Conservation (phyloP, 1,140 invertebrate species). For the Trichonephila clavipes region DNA sequence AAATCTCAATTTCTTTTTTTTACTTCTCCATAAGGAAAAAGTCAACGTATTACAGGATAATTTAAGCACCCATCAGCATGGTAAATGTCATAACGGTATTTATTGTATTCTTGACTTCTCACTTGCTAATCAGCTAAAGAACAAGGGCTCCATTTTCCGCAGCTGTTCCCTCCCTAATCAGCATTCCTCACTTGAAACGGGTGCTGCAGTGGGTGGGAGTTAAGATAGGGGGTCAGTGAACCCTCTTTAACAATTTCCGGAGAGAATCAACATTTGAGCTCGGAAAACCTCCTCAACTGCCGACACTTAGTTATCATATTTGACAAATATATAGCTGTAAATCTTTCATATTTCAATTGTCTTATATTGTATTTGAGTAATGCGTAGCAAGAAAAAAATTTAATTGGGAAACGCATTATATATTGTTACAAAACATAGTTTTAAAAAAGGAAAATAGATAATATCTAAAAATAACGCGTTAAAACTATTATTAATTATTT, state of each 20-base stretch:
- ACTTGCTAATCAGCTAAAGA: neutral
- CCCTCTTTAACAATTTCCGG: neutral
- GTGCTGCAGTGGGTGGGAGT: neutral
- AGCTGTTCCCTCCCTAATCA: slow-evolving; percentile 6
- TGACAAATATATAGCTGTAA: neutral
- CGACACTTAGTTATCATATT: neutral
- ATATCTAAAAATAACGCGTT: too few species aligned
- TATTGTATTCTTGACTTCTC: neutral
- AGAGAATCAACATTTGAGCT: neutral
- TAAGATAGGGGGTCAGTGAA: neutral
- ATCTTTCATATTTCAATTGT: neutral
- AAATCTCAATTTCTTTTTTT: too few species aligned
- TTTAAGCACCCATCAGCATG: too few species aligned
- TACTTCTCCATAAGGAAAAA: too few species aligned
- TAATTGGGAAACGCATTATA: too few species aligned
- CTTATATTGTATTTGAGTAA: too few species aligned
- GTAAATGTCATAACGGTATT: neutral
- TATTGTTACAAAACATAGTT: too few species aligned
- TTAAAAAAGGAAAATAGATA: too few species aligned
- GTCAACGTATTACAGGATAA: too few species aligned
- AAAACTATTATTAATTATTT: too few species aligned
- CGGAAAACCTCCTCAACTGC: neutral
- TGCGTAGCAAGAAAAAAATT: too few species aligned
- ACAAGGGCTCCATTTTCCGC: neutral
- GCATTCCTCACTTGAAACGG: neutral